A percentile compares a stretch with the other conserved stretches of the same genome.
Evolutionary conservation across 2,797 vertebrate genomes (phyloP).

Genomic region (Prionace glauca): DNA sequence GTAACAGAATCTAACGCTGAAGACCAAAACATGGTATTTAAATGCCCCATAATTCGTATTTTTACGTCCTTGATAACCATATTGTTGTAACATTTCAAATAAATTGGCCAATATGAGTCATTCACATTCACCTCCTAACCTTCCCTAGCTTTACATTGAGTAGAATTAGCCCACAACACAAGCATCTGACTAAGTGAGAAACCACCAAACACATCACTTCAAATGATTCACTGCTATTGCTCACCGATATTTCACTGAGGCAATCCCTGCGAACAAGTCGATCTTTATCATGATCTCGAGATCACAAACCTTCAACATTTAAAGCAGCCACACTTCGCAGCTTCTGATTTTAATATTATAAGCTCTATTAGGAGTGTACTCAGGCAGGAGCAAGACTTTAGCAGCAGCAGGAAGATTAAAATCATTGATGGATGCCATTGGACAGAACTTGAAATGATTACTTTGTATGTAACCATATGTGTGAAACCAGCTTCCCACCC

Average conservation of each 20-base stretch:
- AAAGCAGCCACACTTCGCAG: neutral
- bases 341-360: neutral
- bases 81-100: neutral
- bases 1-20: neutral
- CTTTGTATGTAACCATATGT: too few relatives aligned
- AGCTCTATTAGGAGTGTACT: neutral
- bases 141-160: neutral
- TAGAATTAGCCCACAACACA: neutral
- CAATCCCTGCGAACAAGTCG: neutral
- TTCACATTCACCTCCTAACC: neutral
- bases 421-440: neutral
- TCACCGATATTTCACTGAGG: neutral
- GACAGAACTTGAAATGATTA: neutral
- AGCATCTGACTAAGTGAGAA: slow-evolving; percentile 25
- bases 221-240: slow-evolving; percentile 5
- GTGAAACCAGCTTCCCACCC: too few relatives aligned
- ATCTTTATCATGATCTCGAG: neutral
- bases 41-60: neutral
- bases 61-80: neutral
- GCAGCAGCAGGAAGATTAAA: neutral
- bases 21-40: neutral
- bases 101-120: neutral
- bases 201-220: neutral
- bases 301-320: neutral
- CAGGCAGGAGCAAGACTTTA: neutral